phyloP scores from a whole-genome alignment of 1,140 invertebrate genomes.

The Scaptomyza pallida region DNA sequence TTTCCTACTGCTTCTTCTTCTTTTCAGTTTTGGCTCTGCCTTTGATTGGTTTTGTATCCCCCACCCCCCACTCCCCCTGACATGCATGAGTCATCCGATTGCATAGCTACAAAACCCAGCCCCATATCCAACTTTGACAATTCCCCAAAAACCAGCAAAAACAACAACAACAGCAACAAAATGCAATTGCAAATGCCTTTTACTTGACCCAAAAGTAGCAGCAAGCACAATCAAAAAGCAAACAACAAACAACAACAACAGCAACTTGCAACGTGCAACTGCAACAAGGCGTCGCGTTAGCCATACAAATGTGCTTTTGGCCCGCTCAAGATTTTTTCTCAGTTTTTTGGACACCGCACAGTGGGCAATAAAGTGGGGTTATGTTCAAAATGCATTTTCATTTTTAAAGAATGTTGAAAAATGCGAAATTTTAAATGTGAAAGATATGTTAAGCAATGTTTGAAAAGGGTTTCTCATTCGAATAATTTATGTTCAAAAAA shows the following conservation, averaged over 20 bases:
- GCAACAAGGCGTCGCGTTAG: constrained; percentile 46
- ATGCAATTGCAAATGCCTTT: constrained; percentile 73
- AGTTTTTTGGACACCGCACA: neutral
- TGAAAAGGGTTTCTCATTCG: too few species aligned
- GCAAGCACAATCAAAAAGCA: constrained; percentile 35
- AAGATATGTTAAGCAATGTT: too few species aligned
- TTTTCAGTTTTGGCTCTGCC: constrained; percentile 32
- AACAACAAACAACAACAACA: constrained; percentile 22
- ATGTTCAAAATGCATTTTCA: too few species aligned
- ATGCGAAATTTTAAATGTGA: too few species aligned
- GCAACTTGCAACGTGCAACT: constrained; percentile 39
- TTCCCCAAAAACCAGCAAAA: constrained; percentile 32
- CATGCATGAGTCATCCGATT: neutral
- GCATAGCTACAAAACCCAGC: constrained; percentile 16
- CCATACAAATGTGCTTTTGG: constrained; percentile 15
- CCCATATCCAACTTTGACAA: constrained; percentile 58
- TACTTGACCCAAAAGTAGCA: constrained; percentile 74
- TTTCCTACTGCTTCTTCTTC: too few species aligned
- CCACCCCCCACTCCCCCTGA: neutral
- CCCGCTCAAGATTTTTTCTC: neutral
- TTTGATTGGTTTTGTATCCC: constrained; percentile 17
- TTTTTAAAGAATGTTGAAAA: too few species aligned
- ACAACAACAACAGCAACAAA: constrained; percentile 36
- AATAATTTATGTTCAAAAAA: too few species aligned
- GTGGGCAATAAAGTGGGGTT: neutral